Evolutionary conservation across 2,113 vertebrate species (phyloP), one percentile per base, ranked within the genome.

Genomic region (Myrmecobius fasciatus): DNA sequence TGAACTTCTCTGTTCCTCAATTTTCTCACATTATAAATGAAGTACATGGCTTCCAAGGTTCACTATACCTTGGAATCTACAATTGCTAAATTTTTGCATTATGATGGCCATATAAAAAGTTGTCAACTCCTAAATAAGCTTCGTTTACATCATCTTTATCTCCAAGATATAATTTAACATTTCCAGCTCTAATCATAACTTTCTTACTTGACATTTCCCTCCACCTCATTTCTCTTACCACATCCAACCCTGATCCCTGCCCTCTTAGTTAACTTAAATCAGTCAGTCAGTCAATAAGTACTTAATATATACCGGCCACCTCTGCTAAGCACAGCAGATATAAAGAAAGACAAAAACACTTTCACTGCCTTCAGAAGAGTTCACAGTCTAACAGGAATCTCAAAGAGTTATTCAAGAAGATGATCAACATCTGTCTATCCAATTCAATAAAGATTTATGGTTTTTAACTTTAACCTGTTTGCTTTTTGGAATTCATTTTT

Each of bases 41-140:
- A 60, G 26, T 60, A 0, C 54, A 60, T 60, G 54, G 10, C 10
- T 60, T 60, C 54, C 11, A 60, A 28, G 53, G 28, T 60, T 2
- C 54, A 60, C 28, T 60, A 6, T 3, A 31, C 2, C 28, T 60
- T 9, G 56, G 28, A 56, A 91, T 48, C 28, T 91, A 28, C 9
- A 91, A 83, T 28, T 28, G 52, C 26, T 20, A 92, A n/a, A 94
- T 36, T 53, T 2, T 24, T 24, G 92, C 14, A 94, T 94, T 67
- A 93, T n/a, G 94, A 93, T 28, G 8, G 9, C 46, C 91, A 67
- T 49, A 89, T 88, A 91, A 89, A 47, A 67, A 53, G 46, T 54
- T 24, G 48, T 51, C 31, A 92, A 54, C 93, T 95, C 2, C 47
- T 91, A 20, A 1, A 25, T 91, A 20, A 1, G 28, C 14, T 93